A percentile compares a stretch with the other conserved stretches of the same genome.
Evolutionary conservation across 37 sponge, comb jelly and placozoan species (phyloP).

Genomic region (Crambe crambe): DNA sequence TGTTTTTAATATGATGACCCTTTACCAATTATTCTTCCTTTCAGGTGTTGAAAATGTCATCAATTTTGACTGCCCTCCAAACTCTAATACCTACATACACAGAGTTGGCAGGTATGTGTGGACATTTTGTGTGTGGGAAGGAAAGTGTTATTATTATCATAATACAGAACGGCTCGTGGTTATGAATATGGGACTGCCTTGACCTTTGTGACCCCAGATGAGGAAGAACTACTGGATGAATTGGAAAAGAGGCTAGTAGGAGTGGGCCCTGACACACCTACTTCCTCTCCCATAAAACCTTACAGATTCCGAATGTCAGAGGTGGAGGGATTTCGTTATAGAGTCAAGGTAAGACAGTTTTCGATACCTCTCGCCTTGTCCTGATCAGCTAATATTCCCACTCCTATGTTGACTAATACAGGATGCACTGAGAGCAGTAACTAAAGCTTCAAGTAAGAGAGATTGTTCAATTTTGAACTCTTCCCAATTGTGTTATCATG

Average conservation of each 20-base stretch:
- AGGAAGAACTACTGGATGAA: slow-evolving; percentile 58
- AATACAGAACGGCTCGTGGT: slow-evolving; percentile 88
- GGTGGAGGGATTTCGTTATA: slow-evolving; percentile 94
- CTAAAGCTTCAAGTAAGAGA: slow-evolving; percentile 73
- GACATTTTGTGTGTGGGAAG: no score
- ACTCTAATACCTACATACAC: slow-evolving; percentile 85
- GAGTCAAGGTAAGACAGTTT: slow-evolving; percentile 68
- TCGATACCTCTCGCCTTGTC: no score
- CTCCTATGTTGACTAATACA: slow-evolving; percentile 1
- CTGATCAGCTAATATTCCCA: not conserved
- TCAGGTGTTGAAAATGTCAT: slow-evolving; percentile 92
- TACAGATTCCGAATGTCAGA: slow-evolving; percentile 95
- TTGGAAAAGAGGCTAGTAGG: slow-evolving; percentile 51
- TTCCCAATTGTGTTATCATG: not conserved
- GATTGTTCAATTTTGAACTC: not conserved
- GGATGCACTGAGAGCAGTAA: slow-evolving; percentile 88
- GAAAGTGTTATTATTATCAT: not conserved
- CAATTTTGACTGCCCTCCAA: slow-evolving; percentile 95
- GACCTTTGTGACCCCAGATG: slow-evolving; percentile 77
- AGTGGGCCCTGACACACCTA: not conserved
- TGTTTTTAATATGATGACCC: not conserved
- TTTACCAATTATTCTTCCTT: not conserved
- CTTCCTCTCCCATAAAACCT: slow-evolving; percentile 46
- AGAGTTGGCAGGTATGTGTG: slow-evolving; percentile 93
- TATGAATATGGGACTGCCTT: slow-evolving; percentile 79